A percentile compares a stretch with the other conserved stretches of the same genome.
phyloP scores from a whole-genome alignment of 2,113 vertebrate species.

The Rhinolophus ferrumequinum region DNA sequence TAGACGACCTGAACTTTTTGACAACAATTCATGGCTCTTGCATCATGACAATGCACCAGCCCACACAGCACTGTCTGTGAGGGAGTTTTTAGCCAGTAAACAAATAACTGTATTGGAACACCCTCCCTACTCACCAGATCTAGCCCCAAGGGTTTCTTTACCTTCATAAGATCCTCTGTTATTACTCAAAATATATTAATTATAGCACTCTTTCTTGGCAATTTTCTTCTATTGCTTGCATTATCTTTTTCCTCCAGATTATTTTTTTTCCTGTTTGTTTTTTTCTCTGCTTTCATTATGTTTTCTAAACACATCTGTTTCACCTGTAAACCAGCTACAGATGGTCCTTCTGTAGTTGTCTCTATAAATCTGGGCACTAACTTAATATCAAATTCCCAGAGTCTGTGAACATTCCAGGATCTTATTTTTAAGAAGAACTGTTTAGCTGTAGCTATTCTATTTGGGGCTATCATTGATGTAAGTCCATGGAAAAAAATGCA shows the following conservation, averaged over 20 bases:
- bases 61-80: too few relatives aligned
- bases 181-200: not conserved
- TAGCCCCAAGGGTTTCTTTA: too few relatives aligned
- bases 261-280: not conserved
- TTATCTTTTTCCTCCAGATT: not conserved
- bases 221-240: not conserved
- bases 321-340: not conserved
- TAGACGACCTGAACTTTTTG: too few relatives aligned
- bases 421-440: conserved; percentile 13
- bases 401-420: not conserved
- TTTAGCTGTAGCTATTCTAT: not conserved
- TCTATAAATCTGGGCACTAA: not conserved
- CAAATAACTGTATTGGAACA: too few relatives aligned
- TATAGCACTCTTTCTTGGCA: not conserved
- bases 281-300: not conserved
- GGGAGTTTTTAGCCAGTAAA: too few relatives aligned
- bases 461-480: not conserved
- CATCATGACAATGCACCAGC: too few relatives aligned
- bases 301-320: not conserved
- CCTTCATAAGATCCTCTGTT: not conserved
- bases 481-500: not conserved
- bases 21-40: too few relatives aligned
- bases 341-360: not conserved
- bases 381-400: not conserved
- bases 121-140: too few relatives aligned